Evolutionary conservation across 2,113 vertebrate species (phyloP), one percentile per base, ranked within the genome.

Genomic region (Cynocephalus volans): DNA sequence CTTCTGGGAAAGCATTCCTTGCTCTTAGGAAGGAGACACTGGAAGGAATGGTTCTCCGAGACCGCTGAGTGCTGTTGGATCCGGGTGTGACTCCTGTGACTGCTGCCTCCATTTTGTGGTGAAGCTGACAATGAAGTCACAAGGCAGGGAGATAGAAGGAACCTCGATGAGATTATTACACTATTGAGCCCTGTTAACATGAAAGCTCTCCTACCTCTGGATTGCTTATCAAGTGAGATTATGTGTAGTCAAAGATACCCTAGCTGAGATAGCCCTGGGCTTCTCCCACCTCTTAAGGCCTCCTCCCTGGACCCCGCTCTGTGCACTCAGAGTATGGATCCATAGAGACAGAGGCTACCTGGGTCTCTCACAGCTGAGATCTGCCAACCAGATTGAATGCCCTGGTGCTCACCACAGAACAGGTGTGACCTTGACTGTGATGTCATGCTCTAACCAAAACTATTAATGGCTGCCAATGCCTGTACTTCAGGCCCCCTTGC

Each of bases 61-160:
- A n/a, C 33, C 48, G 18, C 14, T 4, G 1, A 31, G 0, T 3
- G 1, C 5, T 21, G 5, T 2, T 26, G n/a, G 76, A 31, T 60
- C 45, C 15, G 26, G n/a, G 8, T 28, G 10, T 28, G 65, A 26
- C 26, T 56, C 36, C 26, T 48, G 67, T 4, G 33, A 15, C 56
- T 19, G 24, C 54, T 52, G 45, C n/a, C 14, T 33, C 31, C 52
- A 8, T 52, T 45, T 60, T 56, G 21, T 19, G 14, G 19, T 5
- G 31, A 58, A 58, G 77, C 58, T 65, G 77, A 69, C 21, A 8
- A 6, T 69, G 48, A 85, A 69, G 31, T 54, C 45, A n/a, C 10
- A n/a, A 83, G 50, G 28, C n/a, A 75, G n/a, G 54, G 24, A 58
- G 36, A 31, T 28, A 31, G 18, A 11, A 52, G n/a, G 31, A 64